Base-by-base conservation (phyloP, 2,888 invertebrate genomes). In the Hydropsyche betteni region DNA sequence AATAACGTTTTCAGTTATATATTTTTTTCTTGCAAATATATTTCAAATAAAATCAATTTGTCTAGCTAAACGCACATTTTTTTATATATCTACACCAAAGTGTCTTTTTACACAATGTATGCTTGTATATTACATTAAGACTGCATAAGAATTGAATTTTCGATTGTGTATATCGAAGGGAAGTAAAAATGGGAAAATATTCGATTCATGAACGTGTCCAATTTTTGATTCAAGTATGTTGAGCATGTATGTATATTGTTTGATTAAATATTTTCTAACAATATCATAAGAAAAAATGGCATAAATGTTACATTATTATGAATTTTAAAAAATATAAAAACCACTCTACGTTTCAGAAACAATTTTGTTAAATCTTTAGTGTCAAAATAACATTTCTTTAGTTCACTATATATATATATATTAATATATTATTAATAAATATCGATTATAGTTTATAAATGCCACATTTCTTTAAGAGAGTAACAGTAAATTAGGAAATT, bases 51-150 rank as follows among this genome's bases (percentile, higher is more conserved):
- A 74, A 68, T 74, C 73, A 75, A 64, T 75, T 75, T 75, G 73
- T 75, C 78, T 78, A 78, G 70, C 76, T 78, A 78, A 74, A 76
- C 75, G 78, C 76, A 75, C 44, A 44, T 44, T 8, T 44, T 44
- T 44, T 76, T 75, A 68, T 38, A 72, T 74, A 75, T 73, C 73
- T 75, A 75, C 69, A 52, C 61, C 75, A 69, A 77, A 71, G 64
- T 64, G 64, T 36, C 10, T 61, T 64, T 64, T 64, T 64, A 36
- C 34, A 64, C 36, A 36, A 36, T 64, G 36, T 36, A 16, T 58
- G n/a, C 16, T 24, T 58, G 24, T 16, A 58, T 58, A 58, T 58
- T 12, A 53, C 53, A 53, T 44, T 8, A 8, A 44, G 10, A 44
- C 44, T 44, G 44, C 44, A 44, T 44, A 44, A 44, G 44, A 44